These are phyloP conservation scores for Agonopterix subpropinquella DNA, from an alignment of 2,888 invertebrate species.

Conservation along the genomic window DNA sequence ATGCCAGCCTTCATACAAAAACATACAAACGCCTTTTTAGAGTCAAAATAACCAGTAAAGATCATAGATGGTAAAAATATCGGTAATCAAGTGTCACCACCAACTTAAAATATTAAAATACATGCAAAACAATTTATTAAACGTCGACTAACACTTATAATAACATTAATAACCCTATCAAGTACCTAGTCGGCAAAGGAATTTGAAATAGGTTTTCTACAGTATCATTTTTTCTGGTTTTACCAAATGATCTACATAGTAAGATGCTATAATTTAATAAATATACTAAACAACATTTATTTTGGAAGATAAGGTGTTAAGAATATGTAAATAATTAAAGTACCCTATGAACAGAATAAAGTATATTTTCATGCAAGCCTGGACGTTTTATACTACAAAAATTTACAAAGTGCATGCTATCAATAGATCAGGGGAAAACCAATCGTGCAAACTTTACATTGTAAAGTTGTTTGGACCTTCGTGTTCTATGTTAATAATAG, in stretches of 20 bases:
- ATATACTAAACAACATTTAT: conserved; percentile 69
- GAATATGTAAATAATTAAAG: conserved; percentile 27
- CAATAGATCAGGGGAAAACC: conserved; percentile 21
- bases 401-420: conserved; percentile 63
- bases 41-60: too few species aligned
- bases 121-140: conserved; percentile 43
- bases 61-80: too few species aligned
- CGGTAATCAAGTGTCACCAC: too few species aligned
- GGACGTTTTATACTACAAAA: conserved; percentile 39
- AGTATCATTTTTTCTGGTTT: neutral
- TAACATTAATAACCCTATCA: conserved; percentile 20
- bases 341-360: conserved; percentile 29
- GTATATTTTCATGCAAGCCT: conserved; percentile 69
- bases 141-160: conserved; percentile 2
- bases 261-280: conserved; percentile 36
- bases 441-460: conserved; percentile 35
- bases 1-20: too few species aligned
- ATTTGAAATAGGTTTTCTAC: too few species aligned
- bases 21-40: too few species aligned
- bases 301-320: conserved; percentile 67
- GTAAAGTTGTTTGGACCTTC: neutral
- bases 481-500: too few species aligned
- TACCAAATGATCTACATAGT: conserved; percentile 37
- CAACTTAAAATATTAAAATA: conserved; percentile 19
- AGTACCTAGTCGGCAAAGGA: neutral